Conservation (phyloP, 2,797 vertebrate genomes). For the Syncerus caffer region DNA sequence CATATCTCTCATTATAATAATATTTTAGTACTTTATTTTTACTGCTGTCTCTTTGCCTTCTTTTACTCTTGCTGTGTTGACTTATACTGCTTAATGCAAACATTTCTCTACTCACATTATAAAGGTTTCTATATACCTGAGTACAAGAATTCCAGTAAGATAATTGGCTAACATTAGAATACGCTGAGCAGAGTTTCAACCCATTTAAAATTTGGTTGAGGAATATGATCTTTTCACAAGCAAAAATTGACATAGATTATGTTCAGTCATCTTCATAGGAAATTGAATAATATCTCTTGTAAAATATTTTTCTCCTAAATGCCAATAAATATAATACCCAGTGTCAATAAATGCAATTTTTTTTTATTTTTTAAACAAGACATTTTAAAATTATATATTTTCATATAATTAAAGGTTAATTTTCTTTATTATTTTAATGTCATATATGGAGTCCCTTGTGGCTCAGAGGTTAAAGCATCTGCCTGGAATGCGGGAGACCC, state of each 20-base stretch:
- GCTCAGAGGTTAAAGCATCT: too few species aligned
- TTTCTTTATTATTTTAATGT: neutral
- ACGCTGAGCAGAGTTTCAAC: neutral
- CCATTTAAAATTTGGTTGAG: neutral
- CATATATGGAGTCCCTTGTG: neutral
- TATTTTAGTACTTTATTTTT: neutral
- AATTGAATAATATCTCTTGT: neutral
- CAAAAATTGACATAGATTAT: neutral
- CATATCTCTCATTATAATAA: neutral
- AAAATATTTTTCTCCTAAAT: neutral
- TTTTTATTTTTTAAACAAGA: neutral
- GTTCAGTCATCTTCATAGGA: neutral
- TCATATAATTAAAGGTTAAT: neutral
- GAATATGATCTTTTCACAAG: neutral
- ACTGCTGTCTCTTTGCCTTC: neutral
- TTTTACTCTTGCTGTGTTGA: neutral
- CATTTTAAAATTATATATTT: neutral
- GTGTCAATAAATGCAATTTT: neutral
- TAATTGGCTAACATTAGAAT: neutral
- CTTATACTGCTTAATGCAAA: neutral
- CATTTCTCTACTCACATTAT: neutral
- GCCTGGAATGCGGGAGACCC: too few species aligned
- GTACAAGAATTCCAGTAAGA: neutral
- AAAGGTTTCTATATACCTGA: neutral
- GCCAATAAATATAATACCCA: neutral